Evolutionary conservation across 2,888 invertebrate genomes (phyloP), one percentile per base, ranked within the genome.

Genomic region (Lasiommata megera): DNA sequence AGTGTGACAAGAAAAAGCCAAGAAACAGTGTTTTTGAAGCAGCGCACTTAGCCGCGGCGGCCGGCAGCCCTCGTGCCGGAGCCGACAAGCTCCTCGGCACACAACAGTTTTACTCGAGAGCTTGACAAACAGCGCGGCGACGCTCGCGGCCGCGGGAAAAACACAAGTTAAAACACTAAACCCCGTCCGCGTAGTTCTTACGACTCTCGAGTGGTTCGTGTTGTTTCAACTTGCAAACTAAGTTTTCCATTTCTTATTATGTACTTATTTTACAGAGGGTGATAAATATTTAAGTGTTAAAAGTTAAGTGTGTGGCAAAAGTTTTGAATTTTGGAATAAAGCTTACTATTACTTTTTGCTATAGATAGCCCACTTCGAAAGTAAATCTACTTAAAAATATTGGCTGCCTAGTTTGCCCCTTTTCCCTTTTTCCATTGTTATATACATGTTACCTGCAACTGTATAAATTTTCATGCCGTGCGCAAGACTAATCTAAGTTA

Each of bases 51-150:
- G 47, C 41, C 40, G 41, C 51, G 46, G 18, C 12, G 12, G 34
- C 23, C 23, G 36, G 16, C 37, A 16, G 38, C 23, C 31, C 54
- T 56, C 46, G 51, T 56, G 56, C 41, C 50, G 34, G 38, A 48
- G 40, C 12, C 54, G 31, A 62, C 59, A 51, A 53, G 41, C 44
- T 59, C 56, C 53, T 62, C 54, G 43, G 43, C 47, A 41, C 58
- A 23, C 54, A 58, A 58, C 44, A 53, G 56, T 59, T 54, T 59
- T 34, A 61, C 44, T 59, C 12, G 56, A 62, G 61, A 59, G 61
- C 59, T 59, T 47, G 54, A 59, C 61, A 62, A 62, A 62, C 59
- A 62, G 59, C 53, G 58, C 58, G 53, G 58, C 53, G 53, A 59
- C 61, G 54, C 59, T 62, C 8, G 52, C 41, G 31, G 43, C 31